phyloP scores from a whole-genome alignment of 2,113 vertebrate genomes.

The Rhabdornis inornatus region DNA sequence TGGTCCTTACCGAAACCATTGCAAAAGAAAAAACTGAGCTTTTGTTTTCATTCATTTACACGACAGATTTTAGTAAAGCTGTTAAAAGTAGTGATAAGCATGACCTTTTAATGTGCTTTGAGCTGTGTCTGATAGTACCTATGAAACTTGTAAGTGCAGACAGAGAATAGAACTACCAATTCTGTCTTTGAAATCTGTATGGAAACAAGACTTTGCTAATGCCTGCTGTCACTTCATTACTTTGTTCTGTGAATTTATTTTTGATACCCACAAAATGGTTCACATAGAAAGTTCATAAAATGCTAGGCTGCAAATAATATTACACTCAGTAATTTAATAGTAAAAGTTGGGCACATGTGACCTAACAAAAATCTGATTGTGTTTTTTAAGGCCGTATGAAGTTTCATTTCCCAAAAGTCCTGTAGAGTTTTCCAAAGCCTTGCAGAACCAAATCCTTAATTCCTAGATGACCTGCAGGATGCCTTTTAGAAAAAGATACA shows the following conservation, averaged over 20 bases:
- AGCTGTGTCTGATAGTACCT: background rate
- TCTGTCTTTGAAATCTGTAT: background rate
- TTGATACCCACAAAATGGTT: background rate
- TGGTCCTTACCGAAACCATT: background rate
- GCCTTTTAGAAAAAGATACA: background rate
- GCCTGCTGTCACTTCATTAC: background rate
- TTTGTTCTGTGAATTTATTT: background rate
- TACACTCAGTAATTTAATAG: background rate
- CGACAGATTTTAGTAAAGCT: background rate
- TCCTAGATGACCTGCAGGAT: background rate
- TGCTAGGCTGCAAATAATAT: background rate
- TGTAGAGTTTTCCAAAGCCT: background rate
- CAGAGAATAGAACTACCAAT: background rate
- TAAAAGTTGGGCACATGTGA: background rate
- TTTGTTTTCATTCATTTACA: background rate
- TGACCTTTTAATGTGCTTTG: background rate
- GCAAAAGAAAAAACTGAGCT: background rate
- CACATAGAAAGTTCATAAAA: background rate
- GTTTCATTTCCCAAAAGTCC: background rate
- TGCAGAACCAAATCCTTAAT: background rate
- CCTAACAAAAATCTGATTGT: background rate
- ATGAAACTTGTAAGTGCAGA: background rate
- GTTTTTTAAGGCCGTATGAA: background rate
- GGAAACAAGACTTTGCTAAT: background rate
- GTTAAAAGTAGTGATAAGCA: background rate